Percentiles rank a stretch among this genome's conserved stretches.
Conservation (phyloP, 2,113 vertebrate genomes). For the Rallus limicola region DNA sequence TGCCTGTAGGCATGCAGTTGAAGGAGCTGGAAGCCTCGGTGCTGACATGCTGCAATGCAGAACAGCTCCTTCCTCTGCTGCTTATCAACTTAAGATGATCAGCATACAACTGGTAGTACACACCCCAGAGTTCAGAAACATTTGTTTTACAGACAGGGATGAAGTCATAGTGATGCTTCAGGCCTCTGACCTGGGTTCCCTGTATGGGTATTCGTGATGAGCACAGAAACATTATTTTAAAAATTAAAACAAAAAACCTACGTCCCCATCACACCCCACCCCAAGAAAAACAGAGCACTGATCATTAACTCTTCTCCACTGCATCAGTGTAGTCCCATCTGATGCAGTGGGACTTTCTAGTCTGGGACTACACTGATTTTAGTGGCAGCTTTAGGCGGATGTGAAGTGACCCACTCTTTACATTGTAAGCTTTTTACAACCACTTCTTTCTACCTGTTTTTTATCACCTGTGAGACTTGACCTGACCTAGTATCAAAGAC, state of each 20-base stretch:
- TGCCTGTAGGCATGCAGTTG: neutral
- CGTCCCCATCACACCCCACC: neutral
- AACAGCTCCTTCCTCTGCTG: slow-evolving; percentile 34
- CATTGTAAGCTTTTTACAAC: neutral
- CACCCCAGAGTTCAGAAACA: neutral
- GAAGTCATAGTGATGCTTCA: neutral
- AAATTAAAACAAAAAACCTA: neutral
- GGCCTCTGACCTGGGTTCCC: neutral
- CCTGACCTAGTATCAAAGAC: neutral
- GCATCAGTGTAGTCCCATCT: neutral
- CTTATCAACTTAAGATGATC: neutral
- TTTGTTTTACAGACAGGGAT: neutral
- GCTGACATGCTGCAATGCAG: slow-evolving; percentile 43
- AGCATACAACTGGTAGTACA: neutral
- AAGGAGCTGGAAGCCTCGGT: slow-evolving; percentile 4
- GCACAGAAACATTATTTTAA: neutral
- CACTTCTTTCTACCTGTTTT: neutral
- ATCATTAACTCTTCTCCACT: neutral
- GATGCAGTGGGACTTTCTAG: neutral
- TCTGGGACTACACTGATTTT: neutral
- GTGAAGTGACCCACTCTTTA: neutral
- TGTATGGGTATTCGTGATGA: neutral
- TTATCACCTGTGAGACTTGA: neutral
- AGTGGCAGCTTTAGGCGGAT: neutral
- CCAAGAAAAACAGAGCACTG: neutral